Base-by-base conservation (phyloP, 2,888 invertebrate species). In the Pelosia muscerda region DNA sequence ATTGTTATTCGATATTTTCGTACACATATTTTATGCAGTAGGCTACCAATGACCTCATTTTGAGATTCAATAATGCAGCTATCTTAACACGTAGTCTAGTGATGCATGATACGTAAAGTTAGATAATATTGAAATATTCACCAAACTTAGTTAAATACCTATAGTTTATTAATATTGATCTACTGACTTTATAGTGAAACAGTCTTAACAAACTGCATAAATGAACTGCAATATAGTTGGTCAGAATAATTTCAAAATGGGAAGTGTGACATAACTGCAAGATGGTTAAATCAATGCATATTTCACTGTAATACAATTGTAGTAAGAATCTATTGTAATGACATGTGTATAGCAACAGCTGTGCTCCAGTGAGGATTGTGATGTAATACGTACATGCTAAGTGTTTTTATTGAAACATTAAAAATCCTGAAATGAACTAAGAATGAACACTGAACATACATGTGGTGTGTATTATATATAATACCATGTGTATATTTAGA, bases 321-420 rank as follows among this genome's bases (percentile, higher is more conserved):
- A 49, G 9, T 49, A 49, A 49, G 49, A 49, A 49, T 0, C 49
- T 49, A 49, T 49, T 49, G 1, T 19, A 49, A 49, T 49, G 49
- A n/a, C 49, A 49, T 49, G 49, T 49, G n/a, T n/a, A 49, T n/a
- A 49, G 19, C 49, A 49, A n/a, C 49, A 49, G 49, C 49, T 49
- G 49, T 49, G 49, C n/a, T n/a, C n/a, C 49, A 49, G 2, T n/a
- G 8, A n/a, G 49, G n/a, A 49, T n/a, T 49, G n/a, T 49, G 49
- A 49, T 49, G 49, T 49, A 49, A 49, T 49, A 49, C 8, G 2
- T 49, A 49, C 1, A 49, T 49, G 49, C 49, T 49, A 49, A 9
- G 42, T 31, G 6, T 9, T n/a, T 8, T 42, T 19, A 19, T 42
- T 42, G 1, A 38, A 15, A 15, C 6, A 19, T 5, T 42, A 49